Base-by-base conservation (phyloP, 2,113 vertebrate genomes). In the Pangasianodon gigas region DNA sequence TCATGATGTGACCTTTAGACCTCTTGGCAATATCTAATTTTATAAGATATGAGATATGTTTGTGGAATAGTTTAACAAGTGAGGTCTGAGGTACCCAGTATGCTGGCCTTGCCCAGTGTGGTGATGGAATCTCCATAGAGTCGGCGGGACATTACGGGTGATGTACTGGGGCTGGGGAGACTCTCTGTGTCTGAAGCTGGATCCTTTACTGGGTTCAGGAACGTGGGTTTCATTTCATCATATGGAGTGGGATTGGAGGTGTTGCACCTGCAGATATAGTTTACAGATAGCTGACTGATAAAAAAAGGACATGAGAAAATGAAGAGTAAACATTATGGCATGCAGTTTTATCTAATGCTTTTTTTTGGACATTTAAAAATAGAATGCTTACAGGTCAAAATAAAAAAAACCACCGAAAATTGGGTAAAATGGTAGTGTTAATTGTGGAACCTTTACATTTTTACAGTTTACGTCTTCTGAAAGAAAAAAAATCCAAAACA, bases 81-180 rank as follows among this genome's bases (percentile, higher is more conserved):
- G 37, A 86, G 6, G 84, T 26, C 16, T 24, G 37, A 65, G 79
- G 94, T 95, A 99, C 98, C 98, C 89, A 99, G 86, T 77, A 99
- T 99, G 94, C 98, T 98, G 56, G 98, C 98, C 95, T 99, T 99
- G 96, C 98, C 98, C 79, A 99, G 97, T 87, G 96, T 99, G 18
- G 98, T 99, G 94, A 99, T 98, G 79, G 98, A 99, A 93, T 99
- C 98, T 6, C 98, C 98, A 1, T 99, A 99, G 95, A 97, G 96
- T 60, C 97, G 96, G 21, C 97, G 97, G 62, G 95, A 91, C 90
- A 99, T 92, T 6, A 99, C 97, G 0, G 98, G 98, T 2, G 98
- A 99, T 1, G 98, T 98, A 85, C 97, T 96, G 0, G 98, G 98
- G 94, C 98, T 99, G 8, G 98, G 95, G 5, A 95, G 92, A 91